phyloP scores from a whole-genome alignment of 2,888 invertebrate genomes.

The Laothoe populi region DNA sequence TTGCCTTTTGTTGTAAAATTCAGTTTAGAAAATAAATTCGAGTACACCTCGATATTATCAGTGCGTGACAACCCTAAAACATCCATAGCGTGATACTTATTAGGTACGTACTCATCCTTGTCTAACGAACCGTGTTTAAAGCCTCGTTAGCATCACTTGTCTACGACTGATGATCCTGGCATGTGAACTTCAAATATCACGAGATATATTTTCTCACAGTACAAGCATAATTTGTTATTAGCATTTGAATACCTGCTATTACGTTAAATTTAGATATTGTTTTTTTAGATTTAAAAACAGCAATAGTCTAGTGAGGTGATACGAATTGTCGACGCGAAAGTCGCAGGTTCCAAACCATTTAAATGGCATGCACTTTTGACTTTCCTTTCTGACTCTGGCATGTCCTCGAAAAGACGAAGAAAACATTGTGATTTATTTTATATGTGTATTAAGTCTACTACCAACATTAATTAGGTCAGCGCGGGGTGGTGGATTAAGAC shows the following conservation, averaged over 20 bases:
- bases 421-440: no score
- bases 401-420: no score
- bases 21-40: not conserved
- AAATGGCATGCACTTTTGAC: no score
- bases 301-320: no score
- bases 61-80: constrained; percentile 1
- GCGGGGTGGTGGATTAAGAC: no score
- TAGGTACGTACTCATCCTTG: constrained; percentile 41
- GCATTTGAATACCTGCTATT: not conserved
- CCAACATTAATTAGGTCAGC: no score
- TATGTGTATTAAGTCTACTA: no score
- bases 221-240: constrained; percentile 13
- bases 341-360: no score
- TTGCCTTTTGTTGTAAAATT: not conserved
- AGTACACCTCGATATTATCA: not conserved
- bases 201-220: constrained; percentile 17
- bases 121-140: constrained; percentile 61
- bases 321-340: no score
- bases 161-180: constrained; percentile 43
- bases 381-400: no score
- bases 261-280: not conserved
- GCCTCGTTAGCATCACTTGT: constrained; percentile 65
- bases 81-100: constrained; percentile 26
- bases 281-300: not conserved
- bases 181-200: constrained; percentile 11